Conservation (phyloP, 1,140 invertebrate genomes). For the Amyelois transitella region DNA sequence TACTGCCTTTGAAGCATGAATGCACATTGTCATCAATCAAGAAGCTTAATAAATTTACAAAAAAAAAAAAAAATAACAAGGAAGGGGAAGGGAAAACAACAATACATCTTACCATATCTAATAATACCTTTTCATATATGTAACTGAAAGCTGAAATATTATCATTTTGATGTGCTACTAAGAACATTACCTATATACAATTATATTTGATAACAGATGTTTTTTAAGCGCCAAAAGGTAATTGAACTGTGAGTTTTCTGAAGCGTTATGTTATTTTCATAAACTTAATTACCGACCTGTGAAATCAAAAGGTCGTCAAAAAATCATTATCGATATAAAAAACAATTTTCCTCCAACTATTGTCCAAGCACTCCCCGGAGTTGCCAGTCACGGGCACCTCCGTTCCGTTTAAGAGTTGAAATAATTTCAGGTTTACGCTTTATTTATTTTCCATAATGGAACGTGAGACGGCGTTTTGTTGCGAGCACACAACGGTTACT, state of each 20-base stretch:
- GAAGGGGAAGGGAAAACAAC: too few species aligned
- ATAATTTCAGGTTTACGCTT: constrained; percentile 63
- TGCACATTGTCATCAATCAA: not conserved
- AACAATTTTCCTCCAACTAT: constrained; percentile 33
- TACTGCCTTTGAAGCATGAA: not conserved
- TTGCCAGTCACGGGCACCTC: constrained; percentile 48
- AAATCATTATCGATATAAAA: constrained; percentile 36
- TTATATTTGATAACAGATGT: too few species aligned
- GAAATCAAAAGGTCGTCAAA: not conserved
- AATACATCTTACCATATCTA: too few species aligned
- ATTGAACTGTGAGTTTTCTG: too few species aligned
- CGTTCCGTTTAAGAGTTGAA: constrained; percentile 55
- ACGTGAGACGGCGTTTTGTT: constrained; percentile 46
- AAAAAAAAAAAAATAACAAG: not conserved
- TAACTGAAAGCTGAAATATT: too few species aligned
- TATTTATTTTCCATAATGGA: constrained; percentile 67
- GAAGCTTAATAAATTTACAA: not conserved
- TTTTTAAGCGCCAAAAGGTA: too few species aligned
- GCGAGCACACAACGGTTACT: constrained; percentile 14
- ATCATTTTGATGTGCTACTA: too few species aligned
- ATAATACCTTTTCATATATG: too few species aligned
- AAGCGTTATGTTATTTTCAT: too few species aligned
- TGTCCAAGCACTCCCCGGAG: constrained; percentile 37
- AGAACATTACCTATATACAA: too few species aligned
- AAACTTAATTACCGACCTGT: too few species aligned